These are phyloP conservation scores for Diorhabda carinulata DNA, from an alignment of 1,140 invertebrate species.

Conservation along the genomic window DNA sequence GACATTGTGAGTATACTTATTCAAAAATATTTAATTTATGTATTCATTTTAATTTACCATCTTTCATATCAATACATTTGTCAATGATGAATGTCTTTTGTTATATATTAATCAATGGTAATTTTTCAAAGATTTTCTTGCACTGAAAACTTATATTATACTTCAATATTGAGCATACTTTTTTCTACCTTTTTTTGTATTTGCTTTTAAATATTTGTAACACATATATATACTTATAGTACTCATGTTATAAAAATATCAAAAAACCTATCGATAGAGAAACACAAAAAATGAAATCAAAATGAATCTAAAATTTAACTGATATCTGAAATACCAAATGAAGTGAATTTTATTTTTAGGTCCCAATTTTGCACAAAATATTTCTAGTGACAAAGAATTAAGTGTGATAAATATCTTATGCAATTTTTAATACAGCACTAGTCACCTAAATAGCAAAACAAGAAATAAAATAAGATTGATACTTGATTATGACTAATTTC, in stretches of 20 bases:
- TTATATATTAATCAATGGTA: background rate
- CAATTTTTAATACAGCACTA: no score
- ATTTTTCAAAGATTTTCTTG: background rate
- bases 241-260: background rate
- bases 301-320: background rate
- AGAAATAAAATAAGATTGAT: no score
- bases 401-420: no score
- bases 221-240: background rate
- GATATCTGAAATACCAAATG: no score
- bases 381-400: no score
- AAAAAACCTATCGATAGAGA: background rate
- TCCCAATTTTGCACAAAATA: no score
- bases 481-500: no score
- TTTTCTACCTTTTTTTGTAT: background rate
- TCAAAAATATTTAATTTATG: background rate
- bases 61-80: background rate
- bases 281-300: background rate
- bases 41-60: background rate
- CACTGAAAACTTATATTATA: background rate
- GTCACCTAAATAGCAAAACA: no score
- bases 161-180: background rate
- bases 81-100: background rate
- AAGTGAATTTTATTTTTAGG: no score
- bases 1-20: constrained; percentile 70
- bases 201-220: background rate